These are phyloP conservation scores for Peromyscus californicus DNA, from an alignment of 2,113 vertebrate genomes.

Conservation along the genomic window DNA sequence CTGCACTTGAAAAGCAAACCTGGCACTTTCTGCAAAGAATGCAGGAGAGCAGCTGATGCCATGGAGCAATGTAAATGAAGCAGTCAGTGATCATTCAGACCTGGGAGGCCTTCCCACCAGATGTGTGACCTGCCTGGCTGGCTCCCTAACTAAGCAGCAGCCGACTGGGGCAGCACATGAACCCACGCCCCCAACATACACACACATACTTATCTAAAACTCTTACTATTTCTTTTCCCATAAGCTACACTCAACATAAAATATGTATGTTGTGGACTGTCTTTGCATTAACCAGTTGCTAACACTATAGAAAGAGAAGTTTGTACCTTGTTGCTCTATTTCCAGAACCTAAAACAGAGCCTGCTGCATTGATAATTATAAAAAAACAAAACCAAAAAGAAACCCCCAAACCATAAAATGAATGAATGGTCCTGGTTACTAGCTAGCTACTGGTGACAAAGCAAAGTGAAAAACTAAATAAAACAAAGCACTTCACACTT, in stretches of 20 bases:
- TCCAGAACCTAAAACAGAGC: background rate
- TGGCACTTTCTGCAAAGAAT: constrained; percentile 67
- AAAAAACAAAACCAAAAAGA: background rate
- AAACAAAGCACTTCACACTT: background rate
- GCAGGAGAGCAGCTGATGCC: background rate
- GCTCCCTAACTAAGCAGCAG: background rate
- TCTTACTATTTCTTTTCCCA: background rate
- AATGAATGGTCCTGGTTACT: background rate
- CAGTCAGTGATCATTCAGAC: background rate
- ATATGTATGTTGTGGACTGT: background rate
- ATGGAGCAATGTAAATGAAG: background rate
- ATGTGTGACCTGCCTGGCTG: fast-evolving
- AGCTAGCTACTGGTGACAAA: background rate
- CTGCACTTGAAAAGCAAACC: constrained; percentile 66
- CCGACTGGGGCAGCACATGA: fast-evolving
- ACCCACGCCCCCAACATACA: background rate
- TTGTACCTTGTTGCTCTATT: background rate
- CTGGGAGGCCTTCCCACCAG: background rate
- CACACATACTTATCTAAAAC: too few species aligned
- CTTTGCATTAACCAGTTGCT: background rate
- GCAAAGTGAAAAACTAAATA: background rate
- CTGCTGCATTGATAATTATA: background rate
- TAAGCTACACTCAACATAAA: background rate
- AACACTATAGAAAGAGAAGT: background rate
- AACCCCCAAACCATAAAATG: background rate